phyloP scores from a whole-genome alignment of 2,113 vertebrate genomes.

The Scomber japonicus region DNA sequence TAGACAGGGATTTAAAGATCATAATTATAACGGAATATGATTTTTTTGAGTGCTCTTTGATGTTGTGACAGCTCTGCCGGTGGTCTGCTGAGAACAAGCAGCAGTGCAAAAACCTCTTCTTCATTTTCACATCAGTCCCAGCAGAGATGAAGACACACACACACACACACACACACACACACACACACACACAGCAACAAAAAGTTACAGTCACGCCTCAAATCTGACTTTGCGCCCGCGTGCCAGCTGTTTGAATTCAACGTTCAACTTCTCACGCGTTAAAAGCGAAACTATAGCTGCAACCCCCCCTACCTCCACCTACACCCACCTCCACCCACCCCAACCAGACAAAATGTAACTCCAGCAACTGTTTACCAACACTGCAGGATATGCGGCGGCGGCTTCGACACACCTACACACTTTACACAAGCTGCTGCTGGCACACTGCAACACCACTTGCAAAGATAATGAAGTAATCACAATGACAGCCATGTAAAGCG shows the following conservation, averaged over 20 bases:
- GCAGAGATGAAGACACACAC: background rate
- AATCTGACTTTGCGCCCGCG: background rate
- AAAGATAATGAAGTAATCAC: background rate
- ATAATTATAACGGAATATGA: no score
- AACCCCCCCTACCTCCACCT: no score
- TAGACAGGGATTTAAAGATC: background rate
- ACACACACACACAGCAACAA: no score
- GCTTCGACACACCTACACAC: conserved; percentile 12
- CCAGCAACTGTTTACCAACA: conserved; percentile 7
- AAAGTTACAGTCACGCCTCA: background rate
- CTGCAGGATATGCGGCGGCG: background rate
- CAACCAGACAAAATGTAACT: no score
- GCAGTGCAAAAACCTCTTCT: background rate
- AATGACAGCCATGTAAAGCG: background rate
- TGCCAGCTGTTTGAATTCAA: background rate
- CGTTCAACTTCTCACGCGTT: background rate
- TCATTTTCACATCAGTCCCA: background rate
- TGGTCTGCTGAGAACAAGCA: background rate
- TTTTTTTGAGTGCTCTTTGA: background rate
- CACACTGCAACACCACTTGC: background rate
- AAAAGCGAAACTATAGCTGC: background rate
- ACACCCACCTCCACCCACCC: no score
- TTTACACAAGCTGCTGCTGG: background rate
- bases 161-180: no score
- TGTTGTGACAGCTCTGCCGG: conserved; percentile 8